phyloP scores from a whole-genome alignment of 1,140 invertebrate species.

The Bombus pascuorum region DNA sequence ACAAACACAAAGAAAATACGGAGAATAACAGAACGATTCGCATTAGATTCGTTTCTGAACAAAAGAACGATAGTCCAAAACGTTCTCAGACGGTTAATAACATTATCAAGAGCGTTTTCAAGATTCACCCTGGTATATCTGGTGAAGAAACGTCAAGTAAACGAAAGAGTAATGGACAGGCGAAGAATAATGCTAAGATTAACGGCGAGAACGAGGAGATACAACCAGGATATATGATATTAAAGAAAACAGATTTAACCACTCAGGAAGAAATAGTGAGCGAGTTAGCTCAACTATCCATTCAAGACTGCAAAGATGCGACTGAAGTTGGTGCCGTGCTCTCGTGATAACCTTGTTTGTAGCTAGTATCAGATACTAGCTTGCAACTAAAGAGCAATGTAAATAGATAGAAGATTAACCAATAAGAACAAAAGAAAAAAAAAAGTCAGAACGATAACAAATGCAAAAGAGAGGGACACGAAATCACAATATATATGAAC shows the following conservation, averaged over 20 bases:
- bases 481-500: conserved; percentile 26
- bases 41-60: conserved; percentile 36
- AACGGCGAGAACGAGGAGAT: conserved; percentile 60
- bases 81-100: conserved; percentile 72
- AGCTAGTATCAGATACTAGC: conserved; percentile 52
- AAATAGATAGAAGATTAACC: conserved; percentile 73
- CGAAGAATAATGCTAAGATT: conserved; percentile 53
- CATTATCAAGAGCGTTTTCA: conserved; percentile 75
- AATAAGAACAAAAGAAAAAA: conserved; percentile 35
- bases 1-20: conserved; percentile 52
- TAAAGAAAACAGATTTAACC: conserved; percentile 68
- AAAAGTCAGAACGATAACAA: conserved; percentile 43
- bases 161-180: conserved; percentile 69
- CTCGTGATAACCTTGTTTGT: conserved; percentile 75
- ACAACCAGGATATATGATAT: conserved; percentile 72
- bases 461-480: conserved; percentile 16
- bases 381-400: conserved; percentile 64
- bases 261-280: conserved; percentile 67
- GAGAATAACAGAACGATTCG: conserved; percentile 48
- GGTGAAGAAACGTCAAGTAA: conserved; percentile 59
- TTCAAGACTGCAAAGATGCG: conserved; percentile 77
- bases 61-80: conserved; percentile 67
- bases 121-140: conserved; percentile 65
- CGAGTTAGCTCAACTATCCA: conserved; percentile 73
- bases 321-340: conserved; percentile 70